Percentiles rank a stretch among this genome's conserved stretches.
These are phyloP conservation scores for Dasyornis broadbenti DNA, from an alignment of 2,113 vertebrate genomes.

Conservation along the genomic window DNA sequence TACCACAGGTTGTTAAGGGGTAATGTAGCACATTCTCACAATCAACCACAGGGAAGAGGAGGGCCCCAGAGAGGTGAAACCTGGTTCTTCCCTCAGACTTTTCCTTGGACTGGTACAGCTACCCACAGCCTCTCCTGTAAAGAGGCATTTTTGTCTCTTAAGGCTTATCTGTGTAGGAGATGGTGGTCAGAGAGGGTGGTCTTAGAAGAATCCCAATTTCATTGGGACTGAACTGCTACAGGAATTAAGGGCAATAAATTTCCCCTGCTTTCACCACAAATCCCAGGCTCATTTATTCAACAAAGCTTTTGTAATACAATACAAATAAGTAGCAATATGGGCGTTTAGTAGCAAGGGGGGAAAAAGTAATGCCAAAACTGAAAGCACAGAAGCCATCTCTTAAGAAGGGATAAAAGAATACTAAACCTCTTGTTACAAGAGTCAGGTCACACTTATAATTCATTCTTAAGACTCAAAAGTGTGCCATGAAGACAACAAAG, in stretches of 20 bases:
- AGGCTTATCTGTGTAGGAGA: background rate
- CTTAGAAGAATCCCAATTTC: background rate
- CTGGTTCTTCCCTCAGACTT: background rate
- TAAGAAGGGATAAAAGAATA: background rate
- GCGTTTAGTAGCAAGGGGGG: background rate
- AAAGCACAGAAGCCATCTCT: background rate
- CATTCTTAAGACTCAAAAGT: background rate
- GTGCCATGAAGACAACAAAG: background rate
- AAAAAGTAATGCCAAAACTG: background rate
- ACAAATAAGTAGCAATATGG: background rate
- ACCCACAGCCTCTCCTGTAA: background rate
- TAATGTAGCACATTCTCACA: background rate
- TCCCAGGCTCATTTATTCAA: background rate
- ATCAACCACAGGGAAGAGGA: background rate
- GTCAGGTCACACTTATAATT: background rate
- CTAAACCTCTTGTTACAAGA: background rate
- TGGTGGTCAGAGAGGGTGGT: background rate
- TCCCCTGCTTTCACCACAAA: background rate
- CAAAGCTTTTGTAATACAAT: background rate
- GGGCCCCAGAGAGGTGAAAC: background rate
- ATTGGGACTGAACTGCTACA: background rate
- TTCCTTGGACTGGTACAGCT: background rate
- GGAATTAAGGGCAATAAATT: background rate
- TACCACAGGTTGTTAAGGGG: background rate
- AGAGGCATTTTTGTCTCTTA: background rate